phyloP scores from a whole-genome alignment of 2,113 vertebrate genomes.

The Phylloscopus whistleri region DNA sequence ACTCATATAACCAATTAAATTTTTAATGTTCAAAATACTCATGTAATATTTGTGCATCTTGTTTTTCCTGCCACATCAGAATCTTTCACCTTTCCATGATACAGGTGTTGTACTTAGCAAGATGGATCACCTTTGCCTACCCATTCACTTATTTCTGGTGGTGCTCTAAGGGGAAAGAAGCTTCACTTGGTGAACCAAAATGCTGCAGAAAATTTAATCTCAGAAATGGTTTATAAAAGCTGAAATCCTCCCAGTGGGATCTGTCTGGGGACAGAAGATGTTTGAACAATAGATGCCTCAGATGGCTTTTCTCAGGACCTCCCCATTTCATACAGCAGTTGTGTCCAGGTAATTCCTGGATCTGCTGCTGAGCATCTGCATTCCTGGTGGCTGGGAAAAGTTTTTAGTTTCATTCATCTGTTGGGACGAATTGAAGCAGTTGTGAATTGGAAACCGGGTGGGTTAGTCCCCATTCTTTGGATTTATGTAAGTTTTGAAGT shows the following conservation, averaged over 20 bases:
- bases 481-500: background rate
- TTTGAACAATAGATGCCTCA: background rate
- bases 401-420: background rate
- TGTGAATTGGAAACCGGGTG: background rate
- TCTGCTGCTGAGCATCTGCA: background rate
- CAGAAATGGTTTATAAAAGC: background rate
- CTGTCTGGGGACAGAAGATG: background rate
- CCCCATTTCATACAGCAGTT: background rate
- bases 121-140: background rate
- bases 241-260: background rate
- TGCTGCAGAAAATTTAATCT: background rate
- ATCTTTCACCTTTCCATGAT: fast-evolving
- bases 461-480: background rate
- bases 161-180: background rate
- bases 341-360: background rate
- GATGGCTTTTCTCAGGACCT: background rate
- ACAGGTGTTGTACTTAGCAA: background rate
- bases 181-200: background rate
- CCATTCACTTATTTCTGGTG: background rate
- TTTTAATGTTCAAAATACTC: background rate
- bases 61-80: background rate
- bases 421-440: background rate
- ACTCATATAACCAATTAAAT: background rate
- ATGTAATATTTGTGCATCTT: background rate
- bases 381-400: background rate